A percentile compares a stretch with the other conserved stretches of the same genome.
phyloP scores from a whole-genome alignment of 2,113 vertebrate genomes.

The Python bivittatus region DNA sequence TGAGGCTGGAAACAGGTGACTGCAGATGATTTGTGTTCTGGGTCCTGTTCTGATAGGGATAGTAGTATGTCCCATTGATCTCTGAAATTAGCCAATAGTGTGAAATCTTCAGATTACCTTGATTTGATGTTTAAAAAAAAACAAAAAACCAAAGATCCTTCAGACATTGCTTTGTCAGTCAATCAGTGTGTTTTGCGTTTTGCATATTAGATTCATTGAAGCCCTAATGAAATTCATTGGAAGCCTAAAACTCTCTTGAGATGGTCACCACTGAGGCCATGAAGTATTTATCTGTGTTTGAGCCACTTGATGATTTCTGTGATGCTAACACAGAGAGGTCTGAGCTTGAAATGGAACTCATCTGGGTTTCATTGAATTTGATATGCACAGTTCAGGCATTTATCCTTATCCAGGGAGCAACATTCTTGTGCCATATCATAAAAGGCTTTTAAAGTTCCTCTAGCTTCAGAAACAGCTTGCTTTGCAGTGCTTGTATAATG shows the following conservation, averaged over 20 bases:
- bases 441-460: background rate
- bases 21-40: background rate
- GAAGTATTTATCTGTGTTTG: background rate
- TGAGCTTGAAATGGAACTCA: no score
- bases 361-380: no score
- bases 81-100: background rate
- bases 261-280: no score
- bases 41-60: no score
- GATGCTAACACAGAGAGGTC: no score
- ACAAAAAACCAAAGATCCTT: no score
- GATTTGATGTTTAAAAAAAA: background rate
- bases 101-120: background rate
- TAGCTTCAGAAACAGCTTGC: background rate
- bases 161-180: no score
- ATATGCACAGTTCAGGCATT: no score
- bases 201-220: background rate
- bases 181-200: background rate
- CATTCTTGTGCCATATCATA: background rate
- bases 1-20: background rate
- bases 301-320: no score
- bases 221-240: background rate
- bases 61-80: background rate
- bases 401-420: no score
- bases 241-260: background rate
- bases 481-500: background rate